phyloP scores from a whole-genome alignment of 1,140 invertebrate genomes.

The Plectus sambesii region DNA sequence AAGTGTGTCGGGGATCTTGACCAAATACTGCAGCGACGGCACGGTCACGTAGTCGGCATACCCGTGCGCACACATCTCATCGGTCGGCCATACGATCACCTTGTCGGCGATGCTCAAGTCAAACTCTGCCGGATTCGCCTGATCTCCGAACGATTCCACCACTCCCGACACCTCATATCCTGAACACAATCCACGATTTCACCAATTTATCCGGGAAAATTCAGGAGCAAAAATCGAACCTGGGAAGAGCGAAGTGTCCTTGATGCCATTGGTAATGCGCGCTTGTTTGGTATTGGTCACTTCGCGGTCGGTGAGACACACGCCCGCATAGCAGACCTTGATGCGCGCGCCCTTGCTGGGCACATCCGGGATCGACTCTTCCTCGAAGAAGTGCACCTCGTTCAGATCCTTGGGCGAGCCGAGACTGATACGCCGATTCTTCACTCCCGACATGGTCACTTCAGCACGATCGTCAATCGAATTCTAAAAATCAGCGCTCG shows the following conservation, averaged over 20 bases:
- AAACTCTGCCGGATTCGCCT: background rate
- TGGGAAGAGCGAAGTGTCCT: background rate
- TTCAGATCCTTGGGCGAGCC: background rate
- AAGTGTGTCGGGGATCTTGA: constrained; percentile 63
- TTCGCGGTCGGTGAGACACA: background rate
- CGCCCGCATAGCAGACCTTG: constrained; percentile 38
- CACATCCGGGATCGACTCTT: constrained; percentile 68
- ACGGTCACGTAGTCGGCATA: constrained; percentile 76
- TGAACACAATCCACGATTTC: constrained; percentile 1
- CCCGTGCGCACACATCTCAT: constrained; percentile 41
- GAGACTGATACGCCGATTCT: background rate
- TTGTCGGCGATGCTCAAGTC: constrained; percentile 19
- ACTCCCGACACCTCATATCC: constrained; percentile 28
- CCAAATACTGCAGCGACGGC: constrained; percentile 63
- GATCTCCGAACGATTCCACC: constrained; percentile 18
- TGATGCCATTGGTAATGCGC: background rate
- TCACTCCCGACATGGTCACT: constrained; percentile 7
- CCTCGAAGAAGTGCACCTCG: constrained; percentile 32
- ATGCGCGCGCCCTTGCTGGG: constrained; percentile 63
- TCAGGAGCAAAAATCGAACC: background rate
- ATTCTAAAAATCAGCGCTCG: too few relatives aligned
- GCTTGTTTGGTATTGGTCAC: background rate
- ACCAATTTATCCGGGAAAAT: background rate
- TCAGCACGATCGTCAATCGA: too few relatives aligned
- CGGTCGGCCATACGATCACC: constrained; percentile 22